Percentiles rank a stretch among this genome's conserved stretches.
Conservation (phyloP, 2,113 vertebrate species). For the Planiliza haematocheilus region DNA sequence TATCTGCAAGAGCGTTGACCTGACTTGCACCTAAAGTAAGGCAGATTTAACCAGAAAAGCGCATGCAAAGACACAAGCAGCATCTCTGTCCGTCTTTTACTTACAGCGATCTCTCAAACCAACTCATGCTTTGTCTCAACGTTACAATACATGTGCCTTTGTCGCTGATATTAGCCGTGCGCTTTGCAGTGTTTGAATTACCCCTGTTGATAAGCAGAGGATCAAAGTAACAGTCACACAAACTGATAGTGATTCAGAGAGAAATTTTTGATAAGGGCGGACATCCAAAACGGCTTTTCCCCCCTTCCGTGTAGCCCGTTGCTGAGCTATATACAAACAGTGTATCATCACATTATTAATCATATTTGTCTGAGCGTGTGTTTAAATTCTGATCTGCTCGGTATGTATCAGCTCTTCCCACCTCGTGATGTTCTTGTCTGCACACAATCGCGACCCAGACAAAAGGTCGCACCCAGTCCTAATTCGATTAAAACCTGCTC, state of each 20-base stretch:
- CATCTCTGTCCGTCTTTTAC: conserved; percentile 25
- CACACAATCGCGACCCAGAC: conserved; percentile 60
- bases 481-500: conserved; percentile 70
- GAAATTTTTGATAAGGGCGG: conserved; percentile 3
- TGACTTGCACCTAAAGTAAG: conserved; percentile 57
- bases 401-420: conserved; percentile 33
- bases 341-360: not conserved
- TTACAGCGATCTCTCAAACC: conserved; percentile 10
- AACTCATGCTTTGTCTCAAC: conserved; percentile 25
- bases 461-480: conserved; percentile 66
- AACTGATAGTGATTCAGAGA: not conserved
- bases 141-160: conserved; percentile 2
- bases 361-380: conserved; percentile 13
- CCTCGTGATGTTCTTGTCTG: conserved; percentile 54
- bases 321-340: conserved; percentile 21
- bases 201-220: not conserved
- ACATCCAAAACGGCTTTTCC: conserved; percentile 22
- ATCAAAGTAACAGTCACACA: not conserved
- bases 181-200: not conserved
- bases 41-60: conserved; percentile 51
- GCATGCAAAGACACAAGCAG: conserved; percentile 43
- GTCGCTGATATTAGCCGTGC: not conserved
- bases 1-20: not conserved
- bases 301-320: conserved; percentile 12
- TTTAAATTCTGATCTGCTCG: conserved; percentile 17